Base-by-base conservation (phyloP, 2,113 vertebrate species). In the Tenrec ecaudatus region DNA sequence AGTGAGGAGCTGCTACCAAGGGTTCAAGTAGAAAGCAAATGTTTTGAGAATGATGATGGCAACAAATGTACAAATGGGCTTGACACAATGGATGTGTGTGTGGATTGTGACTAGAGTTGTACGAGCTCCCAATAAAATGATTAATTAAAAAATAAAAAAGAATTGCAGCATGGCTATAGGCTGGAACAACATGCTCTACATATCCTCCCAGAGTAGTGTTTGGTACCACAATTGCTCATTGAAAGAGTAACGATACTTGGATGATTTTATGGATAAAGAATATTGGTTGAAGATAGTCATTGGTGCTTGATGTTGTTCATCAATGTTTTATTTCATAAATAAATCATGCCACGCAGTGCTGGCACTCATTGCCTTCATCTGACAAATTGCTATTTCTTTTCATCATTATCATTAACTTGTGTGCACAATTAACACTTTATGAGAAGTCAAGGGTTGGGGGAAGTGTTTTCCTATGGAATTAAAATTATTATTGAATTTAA, bases 271-370 rank as follows among this genome's bases (percentile, higher is more conserved):
- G 86, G 75, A 6, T 85, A 57, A 77, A 89, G 20, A 88, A 71
- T 38, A 38, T n/a, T 17, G 12, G 23, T 10, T 79, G 71, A 89
- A 53, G 62, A 69, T 43, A 89, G 22, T 66, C 33, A 7, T 57
- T 77, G 83, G 79, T 78, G 69, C 79, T 79, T 90, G 9, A 53
- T 53, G 31, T 66, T 86, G 53, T 36, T 96, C 58, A 58, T 79
- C 88, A 86, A 36, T 25, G n/a, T 82, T 92, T 81, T 40, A 43
- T 84, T 88, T 60, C 76, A n/a, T 78, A 73, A 89, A 91, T 96
- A 90, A 96, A 66, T 90, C 82, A 93, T n/a, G 40, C 22, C 25
- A 33, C 43, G 87, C 82, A 82, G 69, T 25, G 77, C 62, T 88
- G 82, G 64, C 82, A 85, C 2, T n/a, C 73, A 14, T 82, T 6